A percentile compares a stretch with the other conserved stretches of the same genome.
These are phyloP conservation scores for Metacarcinus magister DNA, from an alignment of 2,888 invertebrate genomes.

Conservation along the genomic window DNA sequence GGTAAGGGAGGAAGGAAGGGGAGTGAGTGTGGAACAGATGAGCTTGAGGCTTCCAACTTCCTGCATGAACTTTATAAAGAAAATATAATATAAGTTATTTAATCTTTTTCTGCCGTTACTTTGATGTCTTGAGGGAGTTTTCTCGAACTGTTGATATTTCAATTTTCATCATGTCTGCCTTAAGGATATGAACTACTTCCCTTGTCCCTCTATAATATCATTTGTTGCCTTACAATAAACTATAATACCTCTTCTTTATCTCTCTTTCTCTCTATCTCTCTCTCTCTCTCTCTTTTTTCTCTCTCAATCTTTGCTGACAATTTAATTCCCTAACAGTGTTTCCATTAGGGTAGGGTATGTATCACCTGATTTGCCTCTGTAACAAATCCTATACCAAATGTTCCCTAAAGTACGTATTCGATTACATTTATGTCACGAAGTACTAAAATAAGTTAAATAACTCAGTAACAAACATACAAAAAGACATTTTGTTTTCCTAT, in stretches of 20 bases:
- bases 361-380: too few species aligned
- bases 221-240: neutral
- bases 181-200: neutral
- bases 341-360: neutral
- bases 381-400: too few species aligned
- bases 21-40: neutral
- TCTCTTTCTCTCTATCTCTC: neutral
- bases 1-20: neutral
- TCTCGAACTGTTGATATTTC: constrained; percentile 27
- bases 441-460: too few species aligned
- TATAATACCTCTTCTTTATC: neutral
- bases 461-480: too few species aligned
- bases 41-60: neutral
- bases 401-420: too few species aligned
- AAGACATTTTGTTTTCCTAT: too few species aligned
- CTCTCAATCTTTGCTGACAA: neutral
- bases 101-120: neutral
- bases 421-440: too few species aligned
- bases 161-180: neutral
- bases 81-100: neutral
- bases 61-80: neutral
- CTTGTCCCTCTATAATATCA: neutral
- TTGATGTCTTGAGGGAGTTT: neutral
- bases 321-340: neutral
- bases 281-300: neutral